Evolutionary conservation across 2,113 vertebrate genomes (phyloP), one percentile per base, ranked within the genome.

Genomic region (Cavia porcellus): DNA sequence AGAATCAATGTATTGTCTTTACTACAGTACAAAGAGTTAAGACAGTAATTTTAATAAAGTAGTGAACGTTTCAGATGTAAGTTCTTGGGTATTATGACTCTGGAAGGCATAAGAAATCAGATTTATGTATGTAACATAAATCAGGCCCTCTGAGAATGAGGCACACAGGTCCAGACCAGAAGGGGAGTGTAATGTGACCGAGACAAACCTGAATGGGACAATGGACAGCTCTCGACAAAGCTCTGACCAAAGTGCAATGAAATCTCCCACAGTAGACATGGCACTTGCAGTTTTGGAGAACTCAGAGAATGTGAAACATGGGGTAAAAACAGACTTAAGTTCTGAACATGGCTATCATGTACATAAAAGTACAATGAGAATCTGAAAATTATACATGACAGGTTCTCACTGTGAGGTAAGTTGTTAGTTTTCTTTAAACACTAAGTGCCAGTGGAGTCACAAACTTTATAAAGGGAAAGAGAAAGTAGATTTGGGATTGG

Each of bases 21-120:
- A 72, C 45, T 70, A 50, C 0, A 93, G 64, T 61, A 66, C 61
- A 70, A 89, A 86, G 83, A 81, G 32, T 17, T 59, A 52, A 66
- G 42, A 61, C 93, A 42, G 32, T 82, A 55, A 83, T 55, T 45
- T 86, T 83, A 62, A 42, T 96, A 61, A 85, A 84, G 50, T 61
- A 38, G 45, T 25, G 15, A 17, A 9, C 22, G 74, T 86, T 80
- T 97, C 62, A 85, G 66, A 55, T 70, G 9, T 87, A 59, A 32
- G 11, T 61, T 25, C 45, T 87, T 77, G n/a, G 55, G 35, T 62
- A 7, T 89, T 64, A 19, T 1, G 17, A 47, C 24, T 15, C 28
- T 72, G 52, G 50, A 57, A 90, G 66, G 61, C 17, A 61, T 75
- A 59, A 24, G 66, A 35, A 47, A 13, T 61, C 86, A 22, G 32